Base-by-base conservation (phyloP, 2,113 vertebrate species). In the Etheostoma cragini region DNA sequence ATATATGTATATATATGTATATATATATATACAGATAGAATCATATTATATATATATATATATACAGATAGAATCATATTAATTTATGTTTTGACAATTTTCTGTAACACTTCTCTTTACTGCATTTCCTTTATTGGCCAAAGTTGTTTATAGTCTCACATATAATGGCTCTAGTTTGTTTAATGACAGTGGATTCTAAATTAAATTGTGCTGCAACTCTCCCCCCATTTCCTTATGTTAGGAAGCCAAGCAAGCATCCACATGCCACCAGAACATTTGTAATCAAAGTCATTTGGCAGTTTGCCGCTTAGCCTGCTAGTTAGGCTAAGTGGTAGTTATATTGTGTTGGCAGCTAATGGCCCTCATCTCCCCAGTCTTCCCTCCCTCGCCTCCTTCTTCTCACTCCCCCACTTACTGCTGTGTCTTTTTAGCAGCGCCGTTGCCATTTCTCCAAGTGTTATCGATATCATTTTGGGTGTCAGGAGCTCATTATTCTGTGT, bases 401-500 rank as follows among this genome's bases (percentile, higher is more conserved):
- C 93, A 87, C 89, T 76, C 84, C 66, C 66, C 26, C 65, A 81
- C 80, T 69, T 54, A 89, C 88, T 77, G 91, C 91, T 84, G 85
- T 80, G 92, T 93, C 87, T 92, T 91, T 90, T 93, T 91, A 93
- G 86, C 89, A 89, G 89, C 81, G 61, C 89, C 89, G 63, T 88
- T 89, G 87, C 87, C 86, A 70, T 91, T 91, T 90, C 74, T 72
- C 74, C 50, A 90, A 90, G 92, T 94, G 92, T 89, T 81, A 91
- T 85, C 83, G 88, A 89, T 94, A 88, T 93, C 82, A 91, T 95
- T 92, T 92, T 90, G 82, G 84, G 90, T 92, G 91, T 92, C 87
- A 84, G 85, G 78, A 85, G 82, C 92, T 95, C 93, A 94, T 96
- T 95, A 95, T 94, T 89, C 91, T 88, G 78, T 91, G 82, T 87